Conservation (phyloP, 2,797 vertebrate genomes). For the Clamator glandarius region DNA sequence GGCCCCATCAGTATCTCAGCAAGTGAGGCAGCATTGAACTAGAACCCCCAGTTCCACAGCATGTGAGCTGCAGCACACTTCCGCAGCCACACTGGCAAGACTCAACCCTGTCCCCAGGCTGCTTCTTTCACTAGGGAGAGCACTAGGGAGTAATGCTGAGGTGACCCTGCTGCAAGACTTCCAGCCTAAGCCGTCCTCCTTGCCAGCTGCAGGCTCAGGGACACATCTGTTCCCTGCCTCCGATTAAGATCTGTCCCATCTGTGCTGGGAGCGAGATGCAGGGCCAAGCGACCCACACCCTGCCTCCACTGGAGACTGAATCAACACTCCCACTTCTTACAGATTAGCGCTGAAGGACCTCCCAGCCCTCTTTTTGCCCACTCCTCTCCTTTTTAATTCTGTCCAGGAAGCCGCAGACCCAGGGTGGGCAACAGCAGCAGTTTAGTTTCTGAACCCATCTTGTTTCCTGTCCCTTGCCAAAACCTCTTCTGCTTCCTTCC, state of each 20-base stretch:
- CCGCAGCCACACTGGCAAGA: accelerated
- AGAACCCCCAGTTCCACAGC: not conserved
- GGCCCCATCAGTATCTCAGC: accelerated
- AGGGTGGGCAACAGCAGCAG: not conserved
- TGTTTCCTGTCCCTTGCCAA: slow-evolving; percentile 39
- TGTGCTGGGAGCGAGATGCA: not conserved
- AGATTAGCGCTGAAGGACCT: not conserved
- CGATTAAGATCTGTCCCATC: not conserved
- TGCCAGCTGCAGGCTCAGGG: not conserved
- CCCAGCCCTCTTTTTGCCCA: not conserved
- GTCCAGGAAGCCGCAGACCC: not conserved
- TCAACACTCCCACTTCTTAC: not conserved
- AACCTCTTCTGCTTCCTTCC: slow-evolving; percentile 44
- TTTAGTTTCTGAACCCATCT: not conserved
- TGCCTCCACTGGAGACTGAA: not conserved
- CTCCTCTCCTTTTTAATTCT: not conserved
- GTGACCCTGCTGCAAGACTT: not conserved
- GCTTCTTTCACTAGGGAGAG: not conserved
- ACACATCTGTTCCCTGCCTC: not conserved
- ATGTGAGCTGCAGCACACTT: not conserved
- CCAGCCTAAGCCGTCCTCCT: not conserved
- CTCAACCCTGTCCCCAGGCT: not conserved
- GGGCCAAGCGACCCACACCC: not conserved
- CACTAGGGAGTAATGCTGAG: not conserved
- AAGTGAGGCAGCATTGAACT: accelerated